Conservation (phyloP, 2,113 vertebrate genomes). For the Chloroceryle aenea region DNA sequence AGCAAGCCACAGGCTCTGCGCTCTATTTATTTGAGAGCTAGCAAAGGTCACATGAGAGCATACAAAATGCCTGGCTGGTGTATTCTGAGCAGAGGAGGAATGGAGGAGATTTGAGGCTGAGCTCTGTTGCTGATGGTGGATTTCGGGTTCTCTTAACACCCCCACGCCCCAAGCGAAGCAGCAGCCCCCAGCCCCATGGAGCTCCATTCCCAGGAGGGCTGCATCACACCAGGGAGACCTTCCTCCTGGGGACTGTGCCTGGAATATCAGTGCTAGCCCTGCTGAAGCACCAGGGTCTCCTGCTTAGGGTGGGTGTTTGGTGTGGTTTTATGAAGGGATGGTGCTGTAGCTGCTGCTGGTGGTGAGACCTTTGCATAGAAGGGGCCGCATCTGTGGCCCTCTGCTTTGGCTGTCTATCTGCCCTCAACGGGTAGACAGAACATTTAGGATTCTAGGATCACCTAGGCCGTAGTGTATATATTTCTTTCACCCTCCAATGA, state of each 20-base stretch:
- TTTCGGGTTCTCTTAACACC: fast-evolving
- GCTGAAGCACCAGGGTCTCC: neutral
- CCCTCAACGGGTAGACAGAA: neutral
- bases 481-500: neutral
- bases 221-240: neutral
- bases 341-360: neutral
- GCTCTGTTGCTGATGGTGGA: neutral
- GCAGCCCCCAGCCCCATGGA: fast-evolving
- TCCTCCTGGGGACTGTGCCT: fast-evolving
- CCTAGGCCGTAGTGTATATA: too few species aligned
- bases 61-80: neutral
- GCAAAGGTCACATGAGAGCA: neutral
- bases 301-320: neutral
- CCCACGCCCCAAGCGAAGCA: fast-evolving
- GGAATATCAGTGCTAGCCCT: neutral
- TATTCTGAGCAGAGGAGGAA: neutral
- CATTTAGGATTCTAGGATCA: neutral
- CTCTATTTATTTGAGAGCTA: neutral
- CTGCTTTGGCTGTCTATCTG: neutral
- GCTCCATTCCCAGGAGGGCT: fast-evolving
- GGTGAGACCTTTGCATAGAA: neutral
- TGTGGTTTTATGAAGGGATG: fast-evolving
- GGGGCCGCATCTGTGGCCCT: too few species aligned
- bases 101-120: fast-evolving
- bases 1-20: fast-evolving